These are phyloP conservation scores for Dasypogon diadema DNA, from an alignment of 2,888 invertebrate species.

Conservation along the genomic window DNA sequence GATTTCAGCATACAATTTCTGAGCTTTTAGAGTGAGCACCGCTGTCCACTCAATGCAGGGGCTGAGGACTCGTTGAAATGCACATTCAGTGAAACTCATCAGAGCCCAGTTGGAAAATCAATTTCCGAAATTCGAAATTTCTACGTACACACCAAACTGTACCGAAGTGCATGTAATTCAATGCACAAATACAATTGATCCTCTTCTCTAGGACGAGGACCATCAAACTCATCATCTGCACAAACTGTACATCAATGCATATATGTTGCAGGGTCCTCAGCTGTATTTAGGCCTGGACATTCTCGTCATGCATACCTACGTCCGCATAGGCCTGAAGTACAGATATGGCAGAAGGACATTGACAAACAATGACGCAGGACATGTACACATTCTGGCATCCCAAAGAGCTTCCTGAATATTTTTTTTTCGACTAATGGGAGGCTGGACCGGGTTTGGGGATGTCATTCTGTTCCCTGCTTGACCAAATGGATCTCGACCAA, in stretches of 20 bases:
- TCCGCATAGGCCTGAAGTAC: background rate
- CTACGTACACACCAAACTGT: constrained; percentile 30
- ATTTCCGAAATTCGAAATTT: constrained; percentile 45
- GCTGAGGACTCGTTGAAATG: constrained; percentile 37
- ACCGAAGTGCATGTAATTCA: constrained; percentile 42
- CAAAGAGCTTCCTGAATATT: constrained; percentile 10
- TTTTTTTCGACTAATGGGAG: constrained; percentile 31
- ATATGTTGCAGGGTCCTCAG: background rate
- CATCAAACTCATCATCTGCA: constrained; percentile 44
- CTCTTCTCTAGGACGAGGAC: constrained; percentile 23
- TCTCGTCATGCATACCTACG: background rate
- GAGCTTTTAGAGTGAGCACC: background rate
- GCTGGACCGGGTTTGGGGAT: background rate
- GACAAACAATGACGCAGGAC: constrained; percentile 47
- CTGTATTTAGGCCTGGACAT: background rate
- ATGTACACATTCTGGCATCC: constrained; percentile 25
- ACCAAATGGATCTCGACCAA: constrained; percentile 32
- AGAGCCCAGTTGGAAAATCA: constrained; percentile 45
- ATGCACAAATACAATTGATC: constrained; percentile 50
- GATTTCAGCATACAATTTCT: background rate
- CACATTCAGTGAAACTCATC: constrained; percentile 48
- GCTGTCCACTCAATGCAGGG: constrained; percentile 2
- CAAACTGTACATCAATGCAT: constrained; percentile 29
- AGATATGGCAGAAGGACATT: constrained; percentile 6
- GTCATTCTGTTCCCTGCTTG: constrained; percentile 33